Percentiles rank a stretch among this genome's conserved stretches.
These are phyloP conservation scores for Sebastes jordani DNA, from an alignment of 2,797 vertebrate genomes.

Conservation along the genomic window DNA sequence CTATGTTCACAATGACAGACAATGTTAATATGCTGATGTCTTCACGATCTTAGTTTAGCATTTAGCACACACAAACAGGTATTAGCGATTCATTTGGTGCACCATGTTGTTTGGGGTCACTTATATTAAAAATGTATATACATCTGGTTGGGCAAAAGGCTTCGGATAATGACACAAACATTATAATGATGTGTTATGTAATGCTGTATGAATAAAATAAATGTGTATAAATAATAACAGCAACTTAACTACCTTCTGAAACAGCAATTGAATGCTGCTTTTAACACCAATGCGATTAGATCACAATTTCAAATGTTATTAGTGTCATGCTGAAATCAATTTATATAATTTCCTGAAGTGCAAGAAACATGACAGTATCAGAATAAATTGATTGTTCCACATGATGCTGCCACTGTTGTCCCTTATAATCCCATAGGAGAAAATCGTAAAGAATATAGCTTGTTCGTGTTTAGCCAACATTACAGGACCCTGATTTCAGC, in stretches of 20 bases:
- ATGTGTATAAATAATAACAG: no score
- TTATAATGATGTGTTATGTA: neutral
- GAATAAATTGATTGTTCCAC: conserved; percentile 4
- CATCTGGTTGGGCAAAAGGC: neutral
- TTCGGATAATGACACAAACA: neutral
- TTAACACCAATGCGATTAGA: neutral
- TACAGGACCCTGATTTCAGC: neutral
- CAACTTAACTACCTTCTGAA: neutral
- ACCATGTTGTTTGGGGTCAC: neutral
- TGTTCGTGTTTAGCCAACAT: neutral
- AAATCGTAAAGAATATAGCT: neutral
- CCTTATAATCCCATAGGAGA: neutral
- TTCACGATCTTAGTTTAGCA: no score
- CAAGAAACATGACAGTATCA: neutral
- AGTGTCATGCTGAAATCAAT: neutral
- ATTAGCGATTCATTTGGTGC: neutral
- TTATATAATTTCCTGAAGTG: conserved; percentile 2
- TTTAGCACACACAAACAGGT: neutral
- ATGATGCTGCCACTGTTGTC: neutral
- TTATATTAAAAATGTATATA: neutral
- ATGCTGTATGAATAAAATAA: neutral
- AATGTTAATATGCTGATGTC: no score
- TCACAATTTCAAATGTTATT: neutral
- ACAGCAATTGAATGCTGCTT: neutral
- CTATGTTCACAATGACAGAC: no score